phyloP scores from a whole-genome alignment of 2,113 vertebrate genomes.

The Peromyscus polionotus region DNA sequence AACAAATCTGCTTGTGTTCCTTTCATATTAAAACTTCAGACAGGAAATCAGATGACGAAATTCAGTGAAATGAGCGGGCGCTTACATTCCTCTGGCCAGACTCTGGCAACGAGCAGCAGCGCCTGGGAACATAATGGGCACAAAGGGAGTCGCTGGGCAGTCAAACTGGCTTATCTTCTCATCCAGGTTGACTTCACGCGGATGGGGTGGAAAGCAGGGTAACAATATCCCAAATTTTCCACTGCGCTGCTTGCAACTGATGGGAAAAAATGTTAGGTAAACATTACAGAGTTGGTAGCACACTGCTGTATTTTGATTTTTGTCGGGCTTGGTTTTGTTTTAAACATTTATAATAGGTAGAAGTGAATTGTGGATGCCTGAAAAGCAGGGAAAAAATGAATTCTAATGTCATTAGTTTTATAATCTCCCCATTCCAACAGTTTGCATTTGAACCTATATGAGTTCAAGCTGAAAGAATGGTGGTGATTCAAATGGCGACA shows the following conservation, averaged over 20 bases:
- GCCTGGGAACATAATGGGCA: background rate
- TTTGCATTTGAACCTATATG: background rate
- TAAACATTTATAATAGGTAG: background rate
- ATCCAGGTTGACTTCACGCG: slow-evolving; percentile 30
- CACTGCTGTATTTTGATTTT: background rate
- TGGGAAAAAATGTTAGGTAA: background rate
- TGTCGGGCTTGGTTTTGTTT: background rate
- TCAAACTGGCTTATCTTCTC: slow-evolving; percentile 72
- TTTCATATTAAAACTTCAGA: slow-evolving; percentile 52
- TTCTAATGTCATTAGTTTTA: background rate
- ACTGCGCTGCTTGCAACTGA: slow-evolving; percentile 6
- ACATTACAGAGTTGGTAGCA: background rate
- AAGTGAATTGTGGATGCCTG: background rate
- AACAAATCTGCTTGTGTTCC: slow-evolving; percentile 8
- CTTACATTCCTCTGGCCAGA: slow-evolving; percentile 32
- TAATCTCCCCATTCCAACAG: background rate
- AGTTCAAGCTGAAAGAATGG: slow-evolving; percentile 8
- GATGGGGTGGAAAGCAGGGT: slow-evolving; percentile 17
- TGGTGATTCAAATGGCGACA: background rate
- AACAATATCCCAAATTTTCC: slow-evolving; percentile 68
- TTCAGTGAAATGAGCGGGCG: slow-evolving; percentile 44
- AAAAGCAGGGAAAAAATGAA: background rate
- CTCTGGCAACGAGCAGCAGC: slow-evolving; percentile 9
- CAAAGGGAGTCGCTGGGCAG: background rate
- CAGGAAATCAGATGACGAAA: slow-evolving; percentile 68